Conservation (phyloP, 2,797 vertebrate species). For the Clamator glandarius region DNA sequence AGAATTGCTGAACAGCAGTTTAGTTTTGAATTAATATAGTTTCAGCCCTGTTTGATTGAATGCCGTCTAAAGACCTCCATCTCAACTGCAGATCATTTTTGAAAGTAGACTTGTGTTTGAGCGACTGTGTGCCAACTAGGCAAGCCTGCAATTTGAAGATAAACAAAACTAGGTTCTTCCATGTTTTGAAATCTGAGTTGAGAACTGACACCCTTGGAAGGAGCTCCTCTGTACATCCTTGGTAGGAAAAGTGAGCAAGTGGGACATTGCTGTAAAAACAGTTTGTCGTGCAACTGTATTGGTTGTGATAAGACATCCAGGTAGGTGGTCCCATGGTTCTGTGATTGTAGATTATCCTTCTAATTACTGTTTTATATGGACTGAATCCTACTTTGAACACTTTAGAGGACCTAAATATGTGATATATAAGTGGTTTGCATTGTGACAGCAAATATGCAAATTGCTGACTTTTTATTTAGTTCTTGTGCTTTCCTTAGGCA, state of each 20-base stretch:
- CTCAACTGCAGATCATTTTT: neutral
- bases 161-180: neutral
- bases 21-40: neutral
- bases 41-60: neutral
- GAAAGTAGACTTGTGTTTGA: neutral
- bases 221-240: neutral
- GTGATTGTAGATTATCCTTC: neutral
- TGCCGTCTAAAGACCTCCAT: neutral
- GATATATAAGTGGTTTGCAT: neutral
- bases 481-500: neutral
- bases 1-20: neutral
- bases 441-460: neutral
- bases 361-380: neutral
- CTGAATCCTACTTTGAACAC: neutral
- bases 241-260: neutral
- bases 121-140: neutral
- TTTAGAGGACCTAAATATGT: neutral
- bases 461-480: neutral
- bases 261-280: neutral
- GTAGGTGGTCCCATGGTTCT: neutral
- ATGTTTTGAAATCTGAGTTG: neutral
- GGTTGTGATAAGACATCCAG: neutral
- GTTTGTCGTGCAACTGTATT: neutral
- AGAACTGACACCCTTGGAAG: neutral
- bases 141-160: slow-evolving; percentile 22